Evolutionary conservation across 2,113 vertebrate species (phyloP).

Genomic region (Pagrus major): DNA sequence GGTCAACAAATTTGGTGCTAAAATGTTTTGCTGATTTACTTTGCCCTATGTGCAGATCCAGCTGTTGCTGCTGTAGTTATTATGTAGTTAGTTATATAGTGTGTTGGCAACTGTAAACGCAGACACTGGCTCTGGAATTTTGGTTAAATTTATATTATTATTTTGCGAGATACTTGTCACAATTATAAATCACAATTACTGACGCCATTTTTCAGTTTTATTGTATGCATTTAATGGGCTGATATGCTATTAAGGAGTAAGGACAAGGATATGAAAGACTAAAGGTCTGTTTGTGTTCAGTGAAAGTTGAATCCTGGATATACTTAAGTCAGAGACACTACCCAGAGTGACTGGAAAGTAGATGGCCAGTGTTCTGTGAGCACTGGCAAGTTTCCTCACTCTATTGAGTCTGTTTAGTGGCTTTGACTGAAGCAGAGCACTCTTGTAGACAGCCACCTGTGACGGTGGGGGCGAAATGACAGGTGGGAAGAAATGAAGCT

Average conservation of each 20-base stretch:
- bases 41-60: too few relatives aligned
- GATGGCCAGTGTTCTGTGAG: background rate
- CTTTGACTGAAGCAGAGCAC: background rate
- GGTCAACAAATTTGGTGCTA: too few relatives aligned
- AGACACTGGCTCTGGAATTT: background rate
- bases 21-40: too few relatives aligned
- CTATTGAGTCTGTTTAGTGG: background rate
- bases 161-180: background rate
- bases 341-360: constrained; percentile 16
- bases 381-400: background rate
- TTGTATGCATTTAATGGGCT: background rate
- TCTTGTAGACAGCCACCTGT: constrained; percentile 8
- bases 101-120: background rate
- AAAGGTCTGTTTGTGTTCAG: constrained; percentile 22
- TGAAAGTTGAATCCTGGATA: constrained; percentile 9
- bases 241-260: background rate
- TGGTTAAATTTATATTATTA: background rate
- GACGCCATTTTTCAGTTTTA: background rate
- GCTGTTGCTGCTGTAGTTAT: too few relatives aligned
- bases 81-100: too few relatives aligned
- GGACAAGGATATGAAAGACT: constrained; percentile 16
- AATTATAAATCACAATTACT: background rate
- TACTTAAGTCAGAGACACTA: background rate
- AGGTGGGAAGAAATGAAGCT: background rate
- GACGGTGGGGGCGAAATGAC: background rate